Conservation (phyloP, 2,113 vertebrate species). For the Nematolebias whitei region DNA sequence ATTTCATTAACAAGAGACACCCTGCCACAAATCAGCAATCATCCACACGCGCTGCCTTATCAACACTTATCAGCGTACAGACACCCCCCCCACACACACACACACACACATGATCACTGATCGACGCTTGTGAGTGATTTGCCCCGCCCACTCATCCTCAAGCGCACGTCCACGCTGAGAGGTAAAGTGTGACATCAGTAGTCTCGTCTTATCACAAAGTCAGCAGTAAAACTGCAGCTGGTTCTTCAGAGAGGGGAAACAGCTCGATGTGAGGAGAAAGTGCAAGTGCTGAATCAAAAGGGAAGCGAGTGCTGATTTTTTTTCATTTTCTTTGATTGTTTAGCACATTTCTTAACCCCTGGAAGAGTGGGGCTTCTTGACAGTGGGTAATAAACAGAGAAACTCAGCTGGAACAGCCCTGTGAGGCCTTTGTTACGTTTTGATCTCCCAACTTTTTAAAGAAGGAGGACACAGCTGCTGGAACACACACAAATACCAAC, state of each 20-base stretch:
- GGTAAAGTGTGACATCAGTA: constrained; percentile 35
- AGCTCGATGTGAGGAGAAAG: constrained; percentile 42
- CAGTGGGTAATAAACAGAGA: not conserved
- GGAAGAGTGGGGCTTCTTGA: constrained; percentile 39
- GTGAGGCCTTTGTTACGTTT: constrained; percentile 62
- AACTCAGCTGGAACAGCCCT: constrained; percentile 35
- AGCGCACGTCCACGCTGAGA: constrained; percentile 15
- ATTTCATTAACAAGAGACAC: constrained; percentile 82
- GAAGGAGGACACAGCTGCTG: constrained; percentile 56
- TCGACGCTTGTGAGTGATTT: constrained; percentile 29
- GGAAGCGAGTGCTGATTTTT: constrained; percentile 22
- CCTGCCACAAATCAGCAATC: constrained; percentile 81
- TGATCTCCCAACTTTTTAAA: constrained; percentile 51
- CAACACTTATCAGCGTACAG: constrained; percentile 50
- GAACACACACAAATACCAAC: constrained; percentile 34
- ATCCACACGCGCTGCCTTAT: constrained; percentile 65
- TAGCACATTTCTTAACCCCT: constrained; percentile 57
- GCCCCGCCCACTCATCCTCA: constrained; percentile 12
- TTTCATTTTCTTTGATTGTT: constrained; percentile 19
- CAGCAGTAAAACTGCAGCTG: constrained; percentile 68
- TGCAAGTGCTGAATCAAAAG: constrained; percentile 25
- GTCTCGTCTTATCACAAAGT: constrained; percentile 75
- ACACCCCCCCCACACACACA: constrained; percentile 14
- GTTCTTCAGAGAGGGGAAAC: constrained; percentile 67
- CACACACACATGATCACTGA: constrained; percentile 47